Evolutionary conservation across 2,797 vertebrate genomes (phyloP).

Genomic region (Siniperca undulata): DNA sequence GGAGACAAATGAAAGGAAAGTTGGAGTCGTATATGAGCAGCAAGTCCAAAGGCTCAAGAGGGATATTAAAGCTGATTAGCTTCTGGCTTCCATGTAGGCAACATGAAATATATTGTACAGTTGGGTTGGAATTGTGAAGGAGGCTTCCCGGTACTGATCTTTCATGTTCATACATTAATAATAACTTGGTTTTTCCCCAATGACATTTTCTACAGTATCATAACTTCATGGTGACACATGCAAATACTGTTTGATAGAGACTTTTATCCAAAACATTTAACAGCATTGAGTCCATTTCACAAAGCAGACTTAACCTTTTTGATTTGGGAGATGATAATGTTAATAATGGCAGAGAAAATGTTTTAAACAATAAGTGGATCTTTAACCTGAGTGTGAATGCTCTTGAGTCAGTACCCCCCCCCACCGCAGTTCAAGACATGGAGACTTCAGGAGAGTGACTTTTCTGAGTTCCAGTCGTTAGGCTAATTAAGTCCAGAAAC

Average conservation of each 20-base stretch:
- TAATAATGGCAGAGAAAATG: not conserved
- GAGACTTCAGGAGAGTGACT: no score
- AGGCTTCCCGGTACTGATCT: constrained; percentile 18
- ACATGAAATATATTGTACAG: constrained; percentile 14
- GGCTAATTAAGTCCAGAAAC: no score
- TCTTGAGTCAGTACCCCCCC: no score
- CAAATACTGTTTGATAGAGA: not conserved
- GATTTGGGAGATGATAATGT: not conserved
- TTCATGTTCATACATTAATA: constrained; percentile 32
- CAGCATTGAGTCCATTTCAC: not conserved
- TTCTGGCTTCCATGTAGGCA: constrained; percentile 16
- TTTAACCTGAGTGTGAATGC: not conserved
- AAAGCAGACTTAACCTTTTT: not conserved
- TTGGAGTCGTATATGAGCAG: constrained; percentile 6
- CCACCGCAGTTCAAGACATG: no score
- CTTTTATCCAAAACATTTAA: not conserved
- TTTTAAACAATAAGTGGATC: not conserved
- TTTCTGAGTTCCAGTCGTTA: no score
- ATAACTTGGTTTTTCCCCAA: not conserved
- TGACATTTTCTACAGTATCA: not conserved
- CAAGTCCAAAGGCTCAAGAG: constrained; percentile 26
- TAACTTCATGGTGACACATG: not conserved
- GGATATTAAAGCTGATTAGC: constrained; percentile 10
- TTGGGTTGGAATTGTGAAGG: constrained; percentile 1
- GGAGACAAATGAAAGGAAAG: constrained; percentile 63